Evolutionary conservation across 2,797 vertebrate species (phyloP).

Genomic region (Manis javanica): DNA sequence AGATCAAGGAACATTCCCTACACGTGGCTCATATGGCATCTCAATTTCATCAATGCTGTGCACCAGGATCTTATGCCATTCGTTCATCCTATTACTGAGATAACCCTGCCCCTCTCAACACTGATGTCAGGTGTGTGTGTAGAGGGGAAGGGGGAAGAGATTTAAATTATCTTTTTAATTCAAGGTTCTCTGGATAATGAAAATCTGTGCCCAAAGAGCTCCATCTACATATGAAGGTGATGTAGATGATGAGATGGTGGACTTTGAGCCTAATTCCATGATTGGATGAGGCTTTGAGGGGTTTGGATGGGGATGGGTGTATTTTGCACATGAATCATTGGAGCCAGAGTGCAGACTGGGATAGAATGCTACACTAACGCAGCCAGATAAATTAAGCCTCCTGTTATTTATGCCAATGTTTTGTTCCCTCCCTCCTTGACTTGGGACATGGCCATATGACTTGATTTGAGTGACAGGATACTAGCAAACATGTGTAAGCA

Average conservation of each 20-base stretch:
- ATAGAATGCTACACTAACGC: background rate
- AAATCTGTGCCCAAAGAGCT: background rate
- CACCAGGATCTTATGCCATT: too few relatives aligned
- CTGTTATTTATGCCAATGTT: background rate
- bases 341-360: background rate
- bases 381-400: background rate
- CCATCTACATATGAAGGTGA: background rate
- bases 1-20: background rate
- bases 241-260: background rate
- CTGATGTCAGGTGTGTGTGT: too few relatives aligned
- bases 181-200: background rate
- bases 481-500: background rate
- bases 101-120: background rate
- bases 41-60: background rate
- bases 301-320: background rate
- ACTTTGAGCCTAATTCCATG: background rate
- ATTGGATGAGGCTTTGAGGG: background rate
- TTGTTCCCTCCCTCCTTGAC: background rate
- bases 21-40: background rate
- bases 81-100: background rate
- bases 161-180: background rate
- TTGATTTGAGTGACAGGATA: background rate
- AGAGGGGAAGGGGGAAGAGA: background rate
- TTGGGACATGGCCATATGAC: background rate
- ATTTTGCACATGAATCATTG: background rate